These are phyloP conservation scores for Rhincodon typus DNA, from an alignment of 2,797 vertebrate genomes.

Conservation along the genomic window DNA sequence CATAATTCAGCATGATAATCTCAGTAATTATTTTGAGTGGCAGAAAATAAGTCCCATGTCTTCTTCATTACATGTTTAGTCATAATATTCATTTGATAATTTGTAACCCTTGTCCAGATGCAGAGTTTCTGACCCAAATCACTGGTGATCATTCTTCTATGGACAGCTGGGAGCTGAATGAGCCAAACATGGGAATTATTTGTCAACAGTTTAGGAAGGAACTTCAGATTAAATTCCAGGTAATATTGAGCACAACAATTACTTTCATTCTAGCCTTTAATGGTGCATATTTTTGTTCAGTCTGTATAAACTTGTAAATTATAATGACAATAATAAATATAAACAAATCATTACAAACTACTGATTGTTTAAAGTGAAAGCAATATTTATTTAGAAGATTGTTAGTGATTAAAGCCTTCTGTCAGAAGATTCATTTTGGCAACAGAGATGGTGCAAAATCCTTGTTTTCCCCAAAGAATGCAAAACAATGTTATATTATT, in stretches of 20 bases:
- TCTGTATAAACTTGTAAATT: constrained; percentile 37
- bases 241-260: constrained; percentile 45
- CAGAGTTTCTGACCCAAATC: not conserved
- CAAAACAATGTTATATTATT: not conserved
- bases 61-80: not conserved
- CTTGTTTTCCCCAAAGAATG: not conserved
- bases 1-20: not conserved
- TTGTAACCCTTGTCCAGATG: constrained; percentile 5
- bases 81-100: not conserved
- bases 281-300: not conserved
- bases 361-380: not conserved
- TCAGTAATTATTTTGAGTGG: not conserved
- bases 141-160: constrained; percentile 1
- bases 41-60: not conserved
- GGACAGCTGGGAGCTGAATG: constrained; percentile 51
- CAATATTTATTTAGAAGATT: not conserved
- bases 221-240: constrained; percentile 72
- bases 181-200: constrained; percentile 52
- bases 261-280: not conserved
- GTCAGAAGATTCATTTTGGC: not conserved
- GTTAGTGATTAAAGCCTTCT: not conserved
- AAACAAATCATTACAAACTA: not conserved
- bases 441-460: not conserved
- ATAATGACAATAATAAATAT: constrained; percentile 11
- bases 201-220: constrained; percentile 69